Conservation (phyloP, 37 sponge, comb jelly and placozoan species). For the Cladorhizidae sp. region DNA sequence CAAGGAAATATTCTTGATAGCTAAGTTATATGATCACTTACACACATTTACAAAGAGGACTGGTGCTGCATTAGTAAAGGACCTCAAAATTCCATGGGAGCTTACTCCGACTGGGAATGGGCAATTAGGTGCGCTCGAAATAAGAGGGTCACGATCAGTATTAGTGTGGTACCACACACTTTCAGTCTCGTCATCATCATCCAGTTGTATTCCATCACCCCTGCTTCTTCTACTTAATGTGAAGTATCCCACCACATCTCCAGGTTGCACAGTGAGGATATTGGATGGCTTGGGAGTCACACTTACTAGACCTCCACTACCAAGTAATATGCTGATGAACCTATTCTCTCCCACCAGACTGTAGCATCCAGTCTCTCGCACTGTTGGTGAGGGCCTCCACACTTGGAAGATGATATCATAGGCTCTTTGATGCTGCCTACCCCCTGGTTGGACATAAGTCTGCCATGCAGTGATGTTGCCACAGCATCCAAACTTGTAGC, state of each 20-base stretch:
- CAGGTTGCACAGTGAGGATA: conserved; percentile 23
- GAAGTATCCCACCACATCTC: conserved; percentile 49
- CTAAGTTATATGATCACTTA: neutral
- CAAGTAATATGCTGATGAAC: neutral
- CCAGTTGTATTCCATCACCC: neutral
- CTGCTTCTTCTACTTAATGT: neutral
- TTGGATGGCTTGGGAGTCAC: conserved; percentile 3
- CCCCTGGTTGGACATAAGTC: conserved; percentile 15
- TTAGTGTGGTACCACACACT: conserved; percentile 11
- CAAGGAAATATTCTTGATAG: too few species aligned
- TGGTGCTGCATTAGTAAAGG: conserved; percentile 24
- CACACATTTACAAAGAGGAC: conserved; percentile 4
- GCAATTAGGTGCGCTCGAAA: neutral
- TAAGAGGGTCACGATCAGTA: neutral
- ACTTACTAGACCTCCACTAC: neutral
- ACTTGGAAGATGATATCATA: conserved; percentile 41
- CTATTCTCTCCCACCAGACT: conserved; percentile 22
- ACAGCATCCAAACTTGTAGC: conserved; percentile 41
- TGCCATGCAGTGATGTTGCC: conserved; percentile 42
- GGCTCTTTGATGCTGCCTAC: neutral
- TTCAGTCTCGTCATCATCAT: neutral
- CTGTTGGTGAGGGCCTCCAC: conserved; percentile 38
- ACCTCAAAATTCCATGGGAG: neutral
- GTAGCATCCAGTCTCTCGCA: neutral
- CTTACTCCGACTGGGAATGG: conserved; percentile 9